Conservation (phyloP, 92 coral and sea anemone species). For the Blastomussa wellsi region DNA sequence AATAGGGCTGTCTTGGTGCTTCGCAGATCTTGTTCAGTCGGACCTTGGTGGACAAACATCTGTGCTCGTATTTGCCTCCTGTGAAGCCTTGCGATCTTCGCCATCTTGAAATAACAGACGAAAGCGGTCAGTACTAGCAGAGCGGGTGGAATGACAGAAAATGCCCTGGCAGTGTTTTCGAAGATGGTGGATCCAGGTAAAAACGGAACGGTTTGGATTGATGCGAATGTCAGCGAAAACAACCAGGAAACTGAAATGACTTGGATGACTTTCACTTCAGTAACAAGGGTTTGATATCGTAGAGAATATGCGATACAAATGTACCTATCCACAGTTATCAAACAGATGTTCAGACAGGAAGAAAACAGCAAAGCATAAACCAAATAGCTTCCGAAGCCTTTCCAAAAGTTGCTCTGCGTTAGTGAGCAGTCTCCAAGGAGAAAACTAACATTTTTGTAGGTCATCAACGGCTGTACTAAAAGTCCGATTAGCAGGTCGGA, state of each 20-base stretch:
- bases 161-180: not conserved
- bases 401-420: not conserved
- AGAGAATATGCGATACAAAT: not conserved
- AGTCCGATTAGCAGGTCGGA: conserved; percentile 6
- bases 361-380: not conserved
- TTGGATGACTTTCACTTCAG: not conserved
- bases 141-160: not conserved
- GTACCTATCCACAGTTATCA: conserved; percentile 14
- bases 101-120: not conserved
- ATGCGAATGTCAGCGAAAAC: not conserved
- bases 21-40: not conserved
- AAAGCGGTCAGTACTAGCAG: not conserved
- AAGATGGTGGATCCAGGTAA: not conserved
- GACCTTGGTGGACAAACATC: not conserved
- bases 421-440: not conserved
- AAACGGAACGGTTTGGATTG: not conserved
- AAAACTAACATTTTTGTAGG: not conserved
- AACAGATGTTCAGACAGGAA: conserved; percentile 4
- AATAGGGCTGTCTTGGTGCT: not conserved
- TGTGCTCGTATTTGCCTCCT: not conserved
- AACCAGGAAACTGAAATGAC: not conserved
- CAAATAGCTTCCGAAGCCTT: not conserved
- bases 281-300: not conserved
- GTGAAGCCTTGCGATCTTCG: conserved; percentile 9
- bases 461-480: not conserved